Evolutionary conservation across 1,140 invertebrate genomes (phyloP), one percentile per base, ranked within the genome.

Genomic region (Leptopilina boulardi): DNA sequence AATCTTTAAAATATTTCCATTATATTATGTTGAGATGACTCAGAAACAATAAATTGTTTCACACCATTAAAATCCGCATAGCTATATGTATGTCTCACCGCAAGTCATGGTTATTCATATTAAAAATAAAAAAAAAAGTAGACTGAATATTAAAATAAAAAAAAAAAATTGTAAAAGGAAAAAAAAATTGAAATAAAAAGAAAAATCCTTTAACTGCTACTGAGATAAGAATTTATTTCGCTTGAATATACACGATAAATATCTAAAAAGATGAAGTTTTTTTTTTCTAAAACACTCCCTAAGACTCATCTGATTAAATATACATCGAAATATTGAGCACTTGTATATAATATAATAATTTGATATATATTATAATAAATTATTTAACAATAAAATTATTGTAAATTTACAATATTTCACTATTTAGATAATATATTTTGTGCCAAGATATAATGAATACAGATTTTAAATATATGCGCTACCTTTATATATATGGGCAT

Each of bases 181-280:
- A 15, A 54, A 54, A 18, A 54, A 54, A 18, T 19, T 0, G 13
- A 21, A 59, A 26, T 59, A 15, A 59, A 59, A 15, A 3, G 26
- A 0, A 23, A 59, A 59, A 30, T 9, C 13, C 23, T 26, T 26
- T 26, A 66, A 66, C 75, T 72, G 54, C 79, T 83, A 83, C 70
- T 71, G 74, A 82, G 76, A 80, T 85, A 86, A 87, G 79, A 83
- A 79, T 87, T 87, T 87, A 87, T 87, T 87, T 82, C 23, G 47
- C 71, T 82, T 80, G 82, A 54, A 56, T 83, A n/a, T n/a, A 81
- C 78, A 74, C 70, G 71, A 80, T 86, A 85, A 87, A 85, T 85
- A 83, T 83, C 77, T 86, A 85, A 82, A 86, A 87, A 86, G 84
- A 81, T 84, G 86, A 82, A 87, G 74, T 76, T 80, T 78, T 70